Evolutionary conservation across 1,140 invertebrate genomes (phyloP).

Genomic region (Bombus waltoni): DNA sequence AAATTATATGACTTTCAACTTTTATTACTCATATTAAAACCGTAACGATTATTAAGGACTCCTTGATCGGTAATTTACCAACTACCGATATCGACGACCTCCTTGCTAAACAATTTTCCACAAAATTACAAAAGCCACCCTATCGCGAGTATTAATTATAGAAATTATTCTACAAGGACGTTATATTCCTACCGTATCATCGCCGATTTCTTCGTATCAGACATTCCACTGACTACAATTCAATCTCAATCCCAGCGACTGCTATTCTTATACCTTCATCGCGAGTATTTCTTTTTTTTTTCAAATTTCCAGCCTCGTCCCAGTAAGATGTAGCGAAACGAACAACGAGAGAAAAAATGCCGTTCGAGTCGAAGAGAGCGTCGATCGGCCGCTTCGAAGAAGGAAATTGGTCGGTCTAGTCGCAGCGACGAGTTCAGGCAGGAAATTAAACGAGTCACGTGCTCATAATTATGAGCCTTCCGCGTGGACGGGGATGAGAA

Average conservation of each 20-base stretch:
- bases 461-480: conserved; percentile 78
- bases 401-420: conserved; percentile 74
- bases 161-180: not conserved
- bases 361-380: conserved; percentile 35
- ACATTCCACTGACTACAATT: too few relatives aligned
- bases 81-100: too few relatives aligned
- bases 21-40: not conserved
- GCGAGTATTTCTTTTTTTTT: not conserved
- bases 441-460: conserved; percentile 80
- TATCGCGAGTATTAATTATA: too few relatives aligned
- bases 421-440: conserved; percentile 66
- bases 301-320: not conserved
- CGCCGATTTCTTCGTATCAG: not conserved
- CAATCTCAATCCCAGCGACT: not conserved
- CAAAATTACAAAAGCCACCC: not conserved
- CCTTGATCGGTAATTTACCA: too few relatives aligned
- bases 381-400: conserved; percentile 48
- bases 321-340: not conserved
- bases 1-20: not conserved
- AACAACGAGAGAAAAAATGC: not conserved
- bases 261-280: not conserved
- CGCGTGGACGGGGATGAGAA: conserved; percentile 33
- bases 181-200: not conserved
- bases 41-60: not conserved
- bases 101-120: not conserved